Evolutionary conservation across 2,797 vertebrate genomes (phyloP).

Genomic region (Sebastes elongatus): DNA sequence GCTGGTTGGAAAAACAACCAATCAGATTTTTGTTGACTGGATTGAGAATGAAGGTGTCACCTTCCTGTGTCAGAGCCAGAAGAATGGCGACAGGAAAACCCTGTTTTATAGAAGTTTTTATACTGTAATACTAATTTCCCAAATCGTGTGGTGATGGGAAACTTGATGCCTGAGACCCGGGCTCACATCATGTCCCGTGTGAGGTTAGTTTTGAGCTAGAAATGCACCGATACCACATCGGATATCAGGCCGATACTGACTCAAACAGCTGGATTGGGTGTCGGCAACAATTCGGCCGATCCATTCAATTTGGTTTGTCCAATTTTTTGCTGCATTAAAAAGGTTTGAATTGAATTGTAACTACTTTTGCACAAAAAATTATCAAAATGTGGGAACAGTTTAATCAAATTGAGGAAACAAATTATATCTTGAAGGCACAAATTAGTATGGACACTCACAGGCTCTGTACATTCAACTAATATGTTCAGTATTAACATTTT

Average conservation of each 20-base stretch:
- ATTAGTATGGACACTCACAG: not conserved
- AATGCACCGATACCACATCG: no score
- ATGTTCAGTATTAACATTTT: not conserved
- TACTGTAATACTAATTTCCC: not conserved
- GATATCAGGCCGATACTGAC: no score
- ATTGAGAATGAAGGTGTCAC: not conserved
- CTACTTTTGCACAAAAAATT: no score
- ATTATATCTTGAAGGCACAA: no score
- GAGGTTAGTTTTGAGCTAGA: not conserved
- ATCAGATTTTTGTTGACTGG: not conserved
- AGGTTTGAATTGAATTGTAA: no score
- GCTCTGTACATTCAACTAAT: not conserved
- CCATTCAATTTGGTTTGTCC: no score
- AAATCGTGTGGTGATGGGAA: not conserved
- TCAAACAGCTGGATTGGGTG: no score
- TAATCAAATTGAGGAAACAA: no score
- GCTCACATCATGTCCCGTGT: not conserved
- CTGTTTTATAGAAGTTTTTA: not conserved
- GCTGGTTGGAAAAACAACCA: not conserved
- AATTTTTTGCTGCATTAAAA: no score
- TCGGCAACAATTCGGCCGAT: no score
- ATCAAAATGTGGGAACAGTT: no score
- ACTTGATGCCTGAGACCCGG: not conserved
- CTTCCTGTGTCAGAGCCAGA: not conserved
- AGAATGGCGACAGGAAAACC: not conserved